Evolutionary conservation across 2,797 vertebrate species (phyloP).

Genomic region (Nasua narica): DNA sequence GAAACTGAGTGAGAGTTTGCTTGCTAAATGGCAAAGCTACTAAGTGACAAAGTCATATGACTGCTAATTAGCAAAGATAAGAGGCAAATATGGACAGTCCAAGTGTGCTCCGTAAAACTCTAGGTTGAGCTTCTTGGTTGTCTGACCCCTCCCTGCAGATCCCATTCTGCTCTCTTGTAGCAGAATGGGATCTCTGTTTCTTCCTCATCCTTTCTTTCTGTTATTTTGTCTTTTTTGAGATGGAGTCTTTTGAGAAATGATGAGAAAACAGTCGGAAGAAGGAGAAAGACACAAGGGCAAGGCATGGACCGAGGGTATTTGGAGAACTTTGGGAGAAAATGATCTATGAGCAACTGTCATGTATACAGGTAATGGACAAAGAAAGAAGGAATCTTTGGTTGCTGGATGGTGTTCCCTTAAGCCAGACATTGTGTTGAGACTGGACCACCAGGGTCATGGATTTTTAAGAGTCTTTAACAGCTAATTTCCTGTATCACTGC

Average conservation of each 20-base stretch:
- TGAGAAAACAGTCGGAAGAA: neutral
- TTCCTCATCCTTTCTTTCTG: neutral
- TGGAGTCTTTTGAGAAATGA: neutral
- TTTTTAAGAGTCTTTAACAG: neutral
- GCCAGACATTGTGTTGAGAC: neutral
- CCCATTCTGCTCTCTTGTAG: neutral
- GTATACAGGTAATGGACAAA: neutral
- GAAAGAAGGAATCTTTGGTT: neutral
- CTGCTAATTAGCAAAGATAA: neutral
- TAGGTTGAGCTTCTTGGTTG: fast-evolving
- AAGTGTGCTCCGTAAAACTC: no score
- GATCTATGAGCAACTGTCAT: fast-evolving
- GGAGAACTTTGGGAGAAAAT: fast-evolving
- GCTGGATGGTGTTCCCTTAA: neutral
- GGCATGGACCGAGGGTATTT: neutral
- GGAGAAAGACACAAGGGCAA: neutral
- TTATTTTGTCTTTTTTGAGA: neutral
- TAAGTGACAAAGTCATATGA: fast-evolving
- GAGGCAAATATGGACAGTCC: neutral
- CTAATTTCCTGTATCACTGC: fast-evolving
- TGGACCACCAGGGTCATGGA: neutral
- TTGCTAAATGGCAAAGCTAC: neutral
- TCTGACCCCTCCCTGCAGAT: neutral
- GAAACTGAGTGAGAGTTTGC: neutral
- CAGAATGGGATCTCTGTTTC: no score